phyloP scores from a whole-genome alignment of 2,797 vertebrate genomes.

The Poecilia velifera region DNA sequence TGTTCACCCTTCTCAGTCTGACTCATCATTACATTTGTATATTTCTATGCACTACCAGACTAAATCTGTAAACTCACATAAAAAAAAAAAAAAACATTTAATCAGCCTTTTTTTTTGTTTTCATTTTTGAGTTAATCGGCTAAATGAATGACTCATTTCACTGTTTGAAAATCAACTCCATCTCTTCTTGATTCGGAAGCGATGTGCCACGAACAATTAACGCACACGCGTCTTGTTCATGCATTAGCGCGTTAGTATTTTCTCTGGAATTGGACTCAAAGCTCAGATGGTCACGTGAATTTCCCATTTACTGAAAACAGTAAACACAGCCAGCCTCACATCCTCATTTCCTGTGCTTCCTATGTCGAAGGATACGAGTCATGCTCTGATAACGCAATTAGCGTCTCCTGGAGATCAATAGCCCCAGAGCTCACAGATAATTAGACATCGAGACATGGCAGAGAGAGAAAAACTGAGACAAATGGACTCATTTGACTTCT shows the following conservation, averaged over 20 bases:
- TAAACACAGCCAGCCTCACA: constrained; percentile 64
- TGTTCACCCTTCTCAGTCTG: neutral
- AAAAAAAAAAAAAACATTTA: neutral
- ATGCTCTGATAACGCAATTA: constrained; percentile 70
- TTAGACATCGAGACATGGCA: constrained; percentile 54
- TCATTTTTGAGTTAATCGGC: too few species aligned
- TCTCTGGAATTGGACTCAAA: constrained; percentile 14
- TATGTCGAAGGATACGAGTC: constrained; percentile 54
- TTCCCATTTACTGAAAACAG: constrained; percentile 50
- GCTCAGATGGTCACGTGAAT: constrained; percentile 26
- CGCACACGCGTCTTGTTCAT: constrained; percentile 4
- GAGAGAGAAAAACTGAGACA: constrained; percentile 16
- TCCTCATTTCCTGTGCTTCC: constrained; percentile 73
- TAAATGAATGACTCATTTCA: neutral
- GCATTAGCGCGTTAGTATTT: constrained; percentile 40
- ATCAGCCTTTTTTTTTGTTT: neutral
- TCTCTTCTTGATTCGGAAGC: neutral
- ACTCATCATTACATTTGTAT: neutral
- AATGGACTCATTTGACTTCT: constrained; percentile 32
- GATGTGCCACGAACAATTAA: neutral
- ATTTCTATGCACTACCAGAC: neutral
- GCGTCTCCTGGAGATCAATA: constrained; percentile 67
- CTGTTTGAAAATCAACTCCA: neutral
- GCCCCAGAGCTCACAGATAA: constrained; percentile 55
- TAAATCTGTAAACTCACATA: neutral